Conservation (phyloP, 2,113 vertebrate genomes). For the Daboia siamensis region DNA sequence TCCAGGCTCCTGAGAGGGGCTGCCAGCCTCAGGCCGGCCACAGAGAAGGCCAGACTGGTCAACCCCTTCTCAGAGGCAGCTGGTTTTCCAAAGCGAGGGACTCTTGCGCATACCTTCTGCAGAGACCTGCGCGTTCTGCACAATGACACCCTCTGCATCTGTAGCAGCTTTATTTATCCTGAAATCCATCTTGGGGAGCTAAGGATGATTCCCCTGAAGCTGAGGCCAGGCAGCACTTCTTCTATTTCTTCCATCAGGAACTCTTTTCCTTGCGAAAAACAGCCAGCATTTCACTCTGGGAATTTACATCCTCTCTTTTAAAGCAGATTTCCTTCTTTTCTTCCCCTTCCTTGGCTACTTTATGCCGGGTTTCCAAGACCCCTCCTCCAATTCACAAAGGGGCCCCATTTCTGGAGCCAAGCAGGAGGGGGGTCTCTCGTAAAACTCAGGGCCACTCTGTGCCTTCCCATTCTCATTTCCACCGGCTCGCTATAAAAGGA, state of each 20-base stretch:
- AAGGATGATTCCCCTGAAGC: neutral
- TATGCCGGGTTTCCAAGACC: neutral
- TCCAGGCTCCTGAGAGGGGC: neutral
- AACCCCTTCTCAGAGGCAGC: neutral
- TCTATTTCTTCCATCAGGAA: neutral
- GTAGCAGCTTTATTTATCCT: neutral
- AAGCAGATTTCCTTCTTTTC: neutral
- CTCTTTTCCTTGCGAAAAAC: neutral
- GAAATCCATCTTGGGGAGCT: neutral
- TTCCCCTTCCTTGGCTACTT: neutral
- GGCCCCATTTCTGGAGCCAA: no score
- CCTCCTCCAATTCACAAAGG: no score
- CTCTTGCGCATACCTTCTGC: neutral
- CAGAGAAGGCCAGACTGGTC: neutral
- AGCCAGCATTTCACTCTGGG: neutral
- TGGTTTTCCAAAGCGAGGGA: neutral
- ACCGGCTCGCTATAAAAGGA: neutral
- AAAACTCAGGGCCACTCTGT: neutral
- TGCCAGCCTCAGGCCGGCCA: neutral
- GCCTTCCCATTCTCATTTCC: neutral
- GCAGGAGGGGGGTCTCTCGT: neutral
- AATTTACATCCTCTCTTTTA: neutral
- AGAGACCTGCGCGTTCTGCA: neutral
- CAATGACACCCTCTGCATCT: neutral
- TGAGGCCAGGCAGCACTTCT: neutral